These are phyloP conservation scores for Alcis repandata DNA, from an alignment of 2,888 invertebrate species.

Conservation along the genomic window DNA sequence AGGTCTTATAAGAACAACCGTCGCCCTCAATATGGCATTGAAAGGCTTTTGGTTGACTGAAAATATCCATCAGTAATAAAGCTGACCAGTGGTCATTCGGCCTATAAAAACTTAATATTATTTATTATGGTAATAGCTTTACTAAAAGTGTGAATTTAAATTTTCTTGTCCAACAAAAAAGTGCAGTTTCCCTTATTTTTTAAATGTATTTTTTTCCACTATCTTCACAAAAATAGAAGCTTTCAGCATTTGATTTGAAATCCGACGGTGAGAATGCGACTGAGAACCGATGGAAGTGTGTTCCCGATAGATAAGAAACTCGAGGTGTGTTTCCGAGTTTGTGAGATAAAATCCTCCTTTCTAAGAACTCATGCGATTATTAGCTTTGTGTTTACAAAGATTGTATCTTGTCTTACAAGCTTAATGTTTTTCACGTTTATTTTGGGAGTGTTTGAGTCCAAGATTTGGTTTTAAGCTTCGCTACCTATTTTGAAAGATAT, in stretches of 20 bases:
- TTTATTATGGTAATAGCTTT: too few relatives aligned
- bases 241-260: not conserved
- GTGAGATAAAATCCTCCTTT: conserved; percentile 9
- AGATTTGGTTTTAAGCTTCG: not conserved
- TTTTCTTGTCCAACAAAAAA: too few relatives aligned
- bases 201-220: not conserved
- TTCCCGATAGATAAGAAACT: conserved; percentile 18
- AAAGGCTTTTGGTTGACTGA: too few relatives aligned
- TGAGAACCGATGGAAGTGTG: conserved; percentile 9
- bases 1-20: too few relatives aligned
- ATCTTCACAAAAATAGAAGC: not conserved
- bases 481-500: not conserved
- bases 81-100: too few relatives aligned
- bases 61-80: too few relatives aligned
- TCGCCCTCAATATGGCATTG: too few relatives aligned
- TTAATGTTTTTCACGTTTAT: not conserved
- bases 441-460: not conserved
- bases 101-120: too few relatives aligned
- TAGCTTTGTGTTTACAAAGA: conserved; percentile 6
- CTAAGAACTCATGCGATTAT: conserved; percentile 1
- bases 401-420: not conserved
- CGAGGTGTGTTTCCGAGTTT: conserved; percentile 16
- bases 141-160: too few relatives aligned
- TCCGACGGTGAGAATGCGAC: not conserved
- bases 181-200: not conserved